Evolutionary conservation across 2,888 invertebrate genomes (phyloP), one percentile per base, ranked within the genome.

Genomic region (Cantharis lateralis): DNA sequence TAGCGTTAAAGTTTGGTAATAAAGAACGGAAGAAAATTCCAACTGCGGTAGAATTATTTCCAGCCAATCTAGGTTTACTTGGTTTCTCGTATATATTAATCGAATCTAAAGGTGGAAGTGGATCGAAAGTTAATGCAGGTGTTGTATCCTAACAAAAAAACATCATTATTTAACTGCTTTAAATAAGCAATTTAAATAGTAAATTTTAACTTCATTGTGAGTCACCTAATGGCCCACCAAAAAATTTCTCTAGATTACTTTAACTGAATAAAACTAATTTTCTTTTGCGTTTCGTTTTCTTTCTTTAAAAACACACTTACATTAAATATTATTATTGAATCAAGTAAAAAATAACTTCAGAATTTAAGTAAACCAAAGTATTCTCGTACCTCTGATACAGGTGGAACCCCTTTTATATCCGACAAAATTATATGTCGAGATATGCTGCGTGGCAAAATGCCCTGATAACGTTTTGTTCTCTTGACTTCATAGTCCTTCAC

Each of bases 21-120:
- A 95, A 87, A 0, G 95, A 95, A 74, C 94, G 91, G 84, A 95
- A 92, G 87, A 94, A 93, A 87, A 92, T 90, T 3, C 89, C 89
- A 78, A 91, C 87, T 11, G 90, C 85, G 80, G 81, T 86, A 15
- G 86, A 82, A 70, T 81, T 84, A 74, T 81, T 83, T 11, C 80
- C 83, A 48, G 84, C 79, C 62, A 82, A 32, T 26, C 83, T 81
- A 10, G 86, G 85, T 74, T 86, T 85, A 81, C 86, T 85, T 26
- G 89, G 89, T 80, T 92, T 91, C 70, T 91, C 90, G 86, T 96
- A 96, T 76, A 93, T 90, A 83, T 93, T 92, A 26, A 95, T 91
- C 0, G 94, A 92, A 87, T 96, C 94, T 62, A 89, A 83, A 1
- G 96, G 96, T 15, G 96, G 96, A 77, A 95, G 88, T 5, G 95